Evolutionary conservation across 2,797 vertebrate species (phyloP).

Genomic region (Tokudaia tokunoshimensis): DNA sequence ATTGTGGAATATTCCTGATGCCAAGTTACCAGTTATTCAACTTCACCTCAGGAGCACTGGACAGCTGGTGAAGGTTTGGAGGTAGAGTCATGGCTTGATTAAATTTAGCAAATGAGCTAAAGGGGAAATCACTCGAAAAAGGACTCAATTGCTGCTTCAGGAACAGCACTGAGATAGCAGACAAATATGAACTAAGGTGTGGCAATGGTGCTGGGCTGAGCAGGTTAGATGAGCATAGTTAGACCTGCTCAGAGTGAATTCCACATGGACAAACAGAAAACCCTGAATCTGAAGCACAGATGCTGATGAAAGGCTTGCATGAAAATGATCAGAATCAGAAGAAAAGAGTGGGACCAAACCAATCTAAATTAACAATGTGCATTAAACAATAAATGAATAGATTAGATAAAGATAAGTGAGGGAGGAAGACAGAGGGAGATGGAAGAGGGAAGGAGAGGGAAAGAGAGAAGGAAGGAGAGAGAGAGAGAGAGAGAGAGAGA

Average conservation of each 20-base stretch:
- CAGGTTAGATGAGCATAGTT: neutral
- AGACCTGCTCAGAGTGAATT: neutral
- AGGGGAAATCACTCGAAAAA: neutral
- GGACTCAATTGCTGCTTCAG: neutral
- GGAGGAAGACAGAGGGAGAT: neutral
- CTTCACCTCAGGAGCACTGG: neutral
- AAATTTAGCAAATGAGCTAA: neutral
- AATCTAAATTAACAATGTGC: neutral
- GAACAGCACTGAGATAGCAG: neutral
- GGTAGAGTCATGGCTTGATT: neutral
- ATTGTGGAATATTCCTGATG: neutral
- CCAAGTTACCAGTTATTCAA: neutral
- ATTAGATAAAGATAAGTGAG: neutral
- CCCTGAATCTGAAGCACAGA: neutral
- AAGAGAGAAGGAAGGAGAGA: too few relatives aligned
- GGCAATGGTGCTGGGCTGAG: neutral
- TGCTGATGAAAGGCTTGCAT: neutral
- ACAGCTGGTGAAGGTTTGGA: neutral
- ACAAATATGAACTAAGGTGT: too few relatives aligned
- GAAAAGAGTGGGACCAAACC: neutral
- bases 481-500: too few relatives aligned
- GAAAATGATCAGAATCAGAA: neutral
- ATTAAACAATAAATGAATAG: neutral
- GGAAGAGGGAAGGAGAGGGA: too few relatives aligned
- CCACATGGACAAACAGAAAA: neutral